Evolutionary conservation across 2,113 vertebrate genomes (phyloP).

Genomic region (Hippopotamus amphibius): DNA sequence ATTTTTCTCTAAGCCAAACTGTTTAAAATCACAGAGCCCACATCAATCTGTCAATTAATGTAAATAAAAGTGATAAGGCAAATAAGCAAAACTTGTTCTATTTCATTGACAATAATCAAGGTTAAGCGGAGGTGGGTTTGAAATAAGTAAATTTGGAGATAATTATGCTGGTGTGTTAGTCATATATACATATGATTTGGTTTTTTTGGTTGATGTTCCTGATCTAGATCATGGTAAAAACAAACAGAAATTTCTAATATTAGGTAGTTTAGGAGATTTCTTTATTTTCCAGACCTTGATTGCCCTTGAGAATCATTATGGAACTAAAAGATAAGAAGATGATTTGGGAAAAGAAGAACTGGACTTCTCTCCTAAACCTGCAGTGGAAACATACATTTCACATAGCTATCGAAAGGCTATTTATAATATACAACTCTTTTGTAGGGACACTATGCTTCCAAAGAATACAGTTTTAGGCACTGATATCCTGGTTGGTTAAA

Average conservation of each 20-base stretch:
- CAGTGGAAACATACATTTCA: background rate
- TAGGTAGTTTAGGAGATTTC: background rate
- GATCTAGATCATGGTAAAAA: background rate
- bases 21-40: conserved; percentile 21
- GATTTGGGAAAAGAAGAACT: conserved; percentile 8
- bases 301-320: conserved; percentile 6
- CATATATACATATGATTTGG: background rate
- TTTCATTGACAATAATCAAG: conserved; percentile 2
- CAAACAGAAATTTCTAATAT: conserved; percentile 43
- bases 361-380: conserved; percentile 37
- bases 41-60: background rate
- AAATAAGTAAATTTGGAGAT: conserved; percentile 2
- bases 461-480: background rate
- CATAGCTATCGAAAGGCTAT: background rate
- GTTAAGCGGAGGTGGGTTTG: background rate
- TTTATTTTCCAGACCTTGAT: background rate
- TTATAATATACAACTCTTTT: background rate
- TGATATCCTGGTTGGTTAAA: conserved; percentile 12
- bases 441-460: background rate
- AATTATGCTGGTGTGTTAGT: conserved; percentile 6
- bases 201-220: background rate
- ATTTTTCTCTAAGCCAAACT: conserved; percentile 45
- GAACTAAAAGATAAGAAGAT: conserved; percentile 15
- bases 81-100: conserved; percentile 6
- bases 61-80: conserved; percentile 30